Evolutionary conservation across 2,113 vertebrate species (phyloP).

Genomic region (Osmerus mordax): DNA sequence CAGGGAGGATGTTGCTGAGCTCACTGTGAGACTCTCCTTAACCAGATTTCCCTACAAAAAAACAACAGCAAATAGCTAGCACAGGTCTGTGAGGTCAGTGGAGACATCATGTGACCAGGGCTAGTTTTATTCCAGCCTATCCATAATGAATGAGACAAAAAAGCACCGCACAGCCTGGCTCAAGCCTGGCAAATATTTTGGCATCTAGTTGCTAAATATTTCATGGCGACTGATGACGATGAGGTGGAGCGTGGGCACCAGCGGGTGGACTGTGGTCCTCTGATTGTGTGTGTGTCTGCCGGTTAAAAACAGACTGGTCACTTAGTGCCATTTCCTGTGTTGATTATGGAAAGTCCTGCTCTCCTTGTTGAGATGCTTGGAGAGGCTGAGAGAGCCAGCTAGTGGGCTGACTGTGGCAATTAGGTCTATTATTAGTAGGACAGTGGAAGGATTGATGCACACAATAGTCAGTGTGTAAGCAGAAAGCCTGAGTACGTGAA

Average conservation of each 20-base stretch:
- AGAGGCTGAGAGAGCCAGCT: slow-evolving; percentile 56
- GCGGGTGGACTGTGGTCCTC: slow-evolving; percentile 45
- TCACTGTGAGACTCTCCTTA: slow-evolving; percentile 22
- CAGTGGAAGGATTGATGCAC: slow-evolving; percentile 80
- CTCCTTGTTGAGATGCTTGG: slow-evolving; percentile 63
- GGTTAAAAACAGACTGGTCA: not conserved
- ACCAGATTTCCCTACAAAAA: slow-evolving; percentile 13
- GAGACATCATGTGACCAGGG: slow-evolving; percentile 42
- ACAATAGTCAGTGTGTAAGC: slow-evolving; percentile 79
- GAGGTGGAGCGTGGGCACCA: slow-evolving; percentile 58
- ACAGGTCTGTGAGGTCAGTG: slow-evolving; percentile 56
- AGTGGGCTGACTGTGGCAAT: slow-evolving; percentile 76
- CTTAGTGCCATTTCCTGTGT: not conserved
- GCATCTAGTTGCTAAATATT: slow-evolving; percentile 67
- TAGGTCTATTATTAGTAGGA: slow-evolving; percentile 80
- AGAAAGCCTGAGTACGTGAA: slow-evolving; percentile 81
- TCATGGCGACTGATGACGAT: slow-evolving; percentile 58
- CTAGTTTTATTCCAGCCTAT: slow-evolving; percentile 62
- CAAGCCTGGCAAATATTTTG: slow-evolving; percentile 68
- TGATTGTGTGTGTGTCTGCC: slow-evolving; percentile 45
- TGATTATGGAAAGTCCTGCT: slow-evolving; percentile 13
- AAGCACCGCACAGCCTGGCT: slow-evolving; percentile 38
- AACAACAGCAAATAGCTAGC: slow-evolving; percentile 12
- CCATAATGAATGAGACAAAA: slow-evolving; percentile 62
- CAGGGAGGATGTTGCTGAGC: slow-evolving; percentile 26